Conservation (phyloP, 2,888 invertebrate species). For the Parelbella ahira region DNA sequence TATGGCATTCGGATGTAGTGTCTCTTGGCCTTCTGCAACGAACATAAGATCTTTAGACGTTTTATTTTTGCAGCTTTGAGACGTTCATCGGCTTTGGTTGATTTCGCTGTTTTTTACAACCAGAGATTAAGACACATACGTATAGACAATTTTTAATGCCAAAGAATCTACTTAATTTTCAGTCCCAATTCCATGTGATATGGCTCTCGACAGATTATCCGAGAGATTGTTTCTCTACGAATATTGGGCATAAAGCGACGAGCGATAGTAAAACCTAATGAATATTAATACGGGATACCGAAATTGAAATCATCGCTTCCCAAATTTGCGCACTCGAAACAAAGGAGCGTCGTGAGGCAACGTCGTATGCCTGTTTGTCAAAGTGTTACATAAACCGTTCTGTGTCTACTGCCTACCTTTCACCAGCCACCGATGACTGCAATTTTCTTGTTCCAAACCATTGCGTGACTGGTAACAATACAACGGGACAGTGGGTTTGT, state of each 20-base stretch:
- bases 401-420: slow-evolving; percentile 40
- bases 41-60: slow-evolving; percentile 3
- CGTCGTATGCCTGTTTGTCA: slow-evolving; percentile 39
- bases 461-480: slow-evolving; percentile 22
- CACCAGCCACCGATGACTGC: slow-evolving; percentile 51
- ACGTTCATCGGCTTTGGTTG: not conserved
- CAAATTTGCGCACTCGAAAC: slow-evolving; percentile 26
- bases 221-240: too few species aligned
- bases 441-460: slow-evolving; percentile 49
- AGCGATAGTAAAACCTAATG: slow-evolving; percentile 4
- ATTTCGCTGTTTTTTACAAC: too few species aligned
- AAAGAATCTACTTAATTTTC: too few species aligned
- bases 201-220: too few species aligned
- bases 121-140: too few species aligned
- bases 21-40: slow-evolving; percentile 9
- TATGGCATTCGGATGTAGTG: not conserved
- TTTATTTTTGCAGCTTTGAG: slow-evolving; percentile 2
- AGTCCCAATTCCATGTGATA: too few species aligned
- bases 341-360: slow-evolving; percentile 27
- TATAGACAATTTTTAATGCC: too few species aligned
- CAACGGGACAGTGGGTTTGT: slow-evolving; percentile 18
- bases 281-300: slow-evolving; percentile 9
- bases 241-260: not conserved
- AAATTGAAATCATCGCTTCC: slow-evolving; percentile 14
- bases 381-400: slow-evolving; percentile 52